Evolutionary conservation across 2,113 vertebrate genomes (phyloP).

Genomic region (Cottus gobio): DNA sequence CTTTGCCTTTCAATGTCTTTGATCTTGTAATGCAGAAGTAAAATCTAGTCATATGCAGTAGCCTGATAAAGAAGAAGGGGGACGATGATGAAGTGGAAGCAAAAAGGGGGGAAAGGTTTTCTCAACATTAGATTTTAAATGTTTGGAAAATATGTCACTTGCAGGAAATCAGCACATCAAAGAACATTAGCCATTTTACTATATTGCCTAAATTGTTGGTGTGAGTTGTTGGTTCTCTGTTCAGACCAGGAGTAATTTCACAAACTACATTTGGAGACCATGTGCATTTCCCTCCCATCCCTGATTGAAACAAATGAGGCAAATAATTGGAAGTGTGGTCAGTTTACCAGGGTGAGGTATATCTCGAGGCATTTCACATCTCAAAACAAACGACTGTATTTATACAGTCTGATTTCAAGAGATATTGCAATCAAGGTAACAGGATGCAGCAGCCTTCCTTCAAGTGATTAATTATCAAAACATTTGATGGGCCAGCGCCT

Average conservation of each 20-base stretch:
- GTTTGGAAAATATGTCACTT: constrained; percentile 39
- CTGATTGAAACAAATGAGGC: constrained; percentile 78
- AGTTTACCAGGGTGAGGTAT: constrained; percentile 40
- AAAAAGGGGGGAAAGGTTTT: background rate
- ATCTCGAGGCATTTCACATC: constrained; percentile 43
- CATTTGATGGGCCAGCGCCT: background rate
- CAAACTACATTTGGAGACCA: constrained; percentile 60
- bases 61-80: background rate
- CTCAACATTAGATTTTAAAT: constrained; percentile 3
- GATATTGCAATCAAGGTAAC: constrained; percentile 53
- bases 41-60: constrained; percentile 8
- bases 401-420: constrained; percentile 53
- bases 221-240: constrained; percentile 12
- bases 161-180: constrained; percentile 21
- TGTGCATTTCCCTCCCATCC: constrained; percentile 45
- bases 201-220: background rate
- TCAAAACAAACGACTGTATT: constrained; percentile 59
- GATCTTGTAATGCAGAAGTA: constrained; percentile 33
- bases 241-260: constrained; percentile 43
- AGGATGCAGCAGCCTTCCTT: background rate
- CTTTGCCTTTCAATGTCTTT: constrained; percentile 42
- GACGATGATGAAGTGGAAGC: background rate
- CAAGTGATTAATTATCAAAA: constrained; percentile 24
- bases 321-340: constrained; percentile 63
- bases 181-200: constrained; percentile 6